Evolutionary conservation across 2,888 invertebrate genomes (phyloP).

Genomic region (Azorinus chamasolen): DNA sequence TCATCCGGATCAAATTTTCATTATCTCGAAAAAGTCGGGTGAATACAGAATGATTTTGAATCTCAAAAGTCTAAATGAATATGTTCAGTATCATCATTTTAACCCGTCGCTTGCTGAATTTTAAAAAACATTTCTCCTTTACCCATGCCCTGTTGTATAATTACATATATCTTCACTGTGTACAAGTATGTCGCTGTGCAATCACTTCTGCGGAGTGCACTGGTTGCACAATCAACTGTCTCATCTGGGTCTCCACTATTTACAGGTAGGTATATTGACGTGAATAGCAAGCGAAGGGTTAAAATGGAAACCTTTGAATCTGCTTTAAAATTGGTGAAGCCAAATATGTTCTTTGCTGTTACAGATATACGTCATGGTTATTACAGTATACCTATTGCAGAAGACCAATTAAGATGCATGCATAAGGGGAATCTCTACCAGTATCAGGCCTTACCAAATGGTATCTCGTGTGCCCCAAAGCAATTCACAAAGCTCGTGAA

Average conservation of each 20-base stretch:
- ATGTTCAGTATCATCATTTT: slow-evolving; percentile 38
- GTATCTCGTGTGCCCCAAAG: slow-evolving; percentile 40
- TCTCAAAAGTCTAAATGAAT: slow-evolving; percentile 47
- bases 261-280: no score
- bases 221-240: no score
- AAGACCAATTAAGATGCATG: slow-evolving; percentile 37
- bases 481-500: slow-evolving; percentile 59
- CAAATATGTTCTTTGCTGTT: slow-evolving; percentile 19
- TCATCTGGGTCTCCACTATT: no score
- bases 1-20: slow-evolving; percentile 28
- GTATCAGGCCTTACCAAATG: slow-evolving; percentile 52
- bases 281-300: no score
- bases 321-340: slow-evolving; percentile 21
- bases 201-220: no score
- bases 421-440: slow-evolving; percentile 48
- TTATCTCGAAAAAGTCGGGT: slow-evolving; percentile 32
- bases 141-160: no score
- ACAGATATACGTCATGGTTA: slow-evolving; percentile 51
- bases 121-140: no score
- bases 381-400: slow-evolving; percentile 44
- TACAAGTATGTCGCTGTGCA: no score
- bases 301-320: slow-evolving; percentile 58
- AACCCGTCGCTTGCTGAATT: no score
- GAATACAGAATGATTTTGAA: no score
- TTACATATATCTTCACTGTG: no score